A percentile compares a stretch with the other conserved stretches of the same genome.
phyloP scores from a whole-genome alignment of 2,113 vertebrate species.

The Oceanites oceanicus region DNA sequence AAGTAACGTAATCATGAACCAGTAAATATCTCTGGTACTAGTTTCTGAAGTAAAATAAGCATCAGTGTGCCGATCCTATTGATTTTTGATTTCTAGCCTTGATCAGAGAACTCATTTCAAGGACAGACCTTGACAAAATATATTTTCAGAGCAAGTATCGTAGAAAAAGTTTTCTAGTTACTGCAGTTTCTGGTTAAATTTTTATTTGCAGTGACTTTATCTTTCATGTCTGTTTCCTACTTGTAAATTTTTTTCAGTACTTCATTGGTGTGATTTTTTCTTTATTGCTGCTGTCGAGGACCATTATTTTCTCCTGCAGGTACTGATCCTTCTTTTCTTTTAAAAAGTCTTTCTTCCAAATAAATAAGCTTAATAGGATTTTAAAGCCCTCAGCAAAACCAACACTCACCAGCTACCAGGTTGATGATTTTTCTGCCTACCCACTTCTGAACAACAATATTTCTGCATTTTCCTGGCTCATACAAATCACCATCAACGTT shows the following conservation, averaged over 20 bases:
- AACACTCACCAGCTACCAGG: background rate
- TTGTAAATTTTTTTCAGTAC: background rate
- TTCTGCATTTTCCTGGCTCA: background rate
- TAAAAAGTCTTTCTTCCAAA: background rate
- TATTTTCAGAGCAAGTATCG: background rate
- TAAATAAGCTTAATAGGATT: background rate
- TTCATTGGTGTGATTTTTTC: background rate
- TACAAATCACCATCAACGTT: background rate
- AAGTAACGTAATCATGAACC: background rate
- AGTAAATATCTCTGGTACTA: background rate
- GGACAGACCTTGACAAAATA: background rate
- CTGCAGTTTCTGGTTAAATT: background rate
- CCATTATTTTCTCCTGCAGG: background rate
- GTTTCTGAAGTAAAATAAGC: background rate
- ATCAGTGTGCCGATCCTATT: background rate
- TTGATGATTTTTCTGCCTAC: background rate
- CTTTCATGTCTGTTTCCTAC: background rate
- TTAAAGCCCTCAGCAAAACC: background rate
- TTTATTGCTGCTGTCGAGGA: background rate
- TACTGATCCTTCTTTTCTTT: background rate
- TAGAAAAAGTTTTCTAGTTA: background rate
- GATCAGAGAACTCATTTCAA: background rate
- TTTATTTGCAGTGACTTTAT: background rate
- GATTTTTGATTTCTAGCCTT: background rate
- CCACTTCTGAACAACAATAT: background rate